phyloP scores from a whole-genome alignment of 23 tunicate species.

The Styela clava region DNA sequence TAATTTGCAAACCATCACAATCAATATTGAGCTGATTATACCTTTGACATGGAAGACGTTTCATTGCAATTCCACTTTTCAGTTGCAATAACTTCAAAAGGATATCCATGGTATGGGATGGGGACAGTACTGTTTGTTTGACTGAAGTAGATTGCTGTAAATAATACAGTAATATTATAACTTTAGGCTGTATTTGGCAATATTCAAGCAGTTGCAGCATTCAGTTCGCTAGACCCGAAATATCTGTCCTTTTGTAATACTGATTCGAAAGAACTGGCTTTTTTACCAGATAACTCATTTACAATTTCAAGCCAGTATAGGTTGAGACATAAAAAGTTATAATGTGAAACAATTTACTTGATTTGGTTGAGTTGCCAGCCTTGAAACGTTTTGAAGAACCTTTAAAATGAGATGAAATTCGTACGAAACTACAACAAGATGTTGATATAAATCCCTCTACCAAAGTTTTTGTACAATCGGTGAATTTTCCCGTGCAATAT shows the following conservation, averaged over 20 bases:
- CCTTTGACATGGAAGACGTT: neutral
- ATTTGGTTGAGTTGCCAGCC: constrained; percentile 7
- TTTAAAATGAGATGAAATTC: constrained; percentile 36
- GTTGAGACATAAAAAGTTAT: no score
- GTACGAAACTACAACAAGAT: constrained; percentile 26
- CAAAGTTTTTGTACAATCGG: constrained; percentile 30
- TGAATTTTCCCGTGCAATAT: constrained; percentile 50
- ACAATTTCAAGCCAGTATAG: no score
- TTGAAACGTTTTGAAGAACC: constrained; percentile 66
- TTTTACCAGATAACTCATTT: no score
- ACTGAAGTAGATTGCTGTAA: constrained; percentile 49
- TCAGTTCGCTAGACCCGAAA: neutral
- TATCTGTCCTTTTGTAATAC: no score
- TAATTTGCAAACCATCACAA: no score
- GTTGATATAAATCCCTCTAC: constrained; percentile 53
- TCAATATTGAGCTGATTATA: no score
- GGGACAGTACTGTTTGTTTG: constrained; percentile 43
- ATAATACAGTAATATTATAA: neutral
- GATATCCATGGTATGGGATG: constrained; percentile 54
- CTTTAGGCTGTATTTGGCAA: neutral
- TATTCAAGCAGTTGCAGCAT: no score
- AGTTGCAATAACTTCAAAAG: constrained; percentile 43
- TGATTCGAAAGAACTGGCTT: no score
- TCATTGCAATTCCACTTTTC: constrained; percentile 58
- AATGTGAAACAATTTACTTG: constrained; percentile 35